These are phyloP conservation scores for Achlya flavicornis DNA, from an alignment of 2,888 invertebrate genomes.

Conservation along the genomic window DNA sequence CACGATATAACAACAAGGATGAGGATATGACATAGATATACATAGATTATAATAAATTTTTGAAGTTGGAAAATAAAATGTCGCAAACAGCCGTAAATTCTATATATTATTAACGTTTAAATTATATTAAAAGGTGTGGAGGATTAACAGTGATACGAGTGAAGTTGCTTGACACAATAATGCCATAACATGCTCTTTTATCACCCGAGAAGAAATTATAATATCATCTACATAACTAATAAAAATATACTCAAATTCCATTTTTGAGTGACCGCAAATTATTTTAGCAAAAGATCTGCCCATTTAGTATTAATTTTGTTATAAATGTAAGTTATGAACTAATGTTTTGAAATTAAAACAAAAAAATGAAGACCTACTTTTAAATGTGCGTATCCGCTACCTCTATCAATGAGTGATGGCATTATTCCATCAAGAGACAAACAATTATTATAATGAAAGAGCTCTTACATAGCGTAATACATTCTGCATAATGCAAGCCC, in stretches of 20 bases:
- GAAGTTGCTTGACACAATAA: conserved; percentile 60
- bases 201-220: conserved; percentile 19
- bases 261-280: neutral
- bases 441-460: conserved; percentile 49
- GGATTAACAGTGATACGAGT: conserved; percentile 66
- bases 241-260: conserved; percentile 8
- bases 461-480: conserved; percentile 46
- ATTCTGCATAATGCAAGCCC: conserved; percentile 56
- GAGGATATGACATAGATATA: conserved; percentile 74
- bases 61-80: conserved; percentile 37
- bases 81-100: conserved; percentile 63
- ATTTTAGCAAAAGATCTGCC: neutral
- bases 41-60: conserved; percentile 56
- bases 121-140: conserved; percentile 51
- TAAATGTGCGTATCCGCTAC: conserved; percentile 51
- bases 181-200: conserved; percentile 47
- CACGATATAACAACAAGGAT: conserved; percentile 75
- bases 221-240: conserved; percentile 31
- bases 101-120: conserved; percentile 60
- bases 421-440: conserved; percentile 66
- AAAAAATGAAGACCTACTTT: conserved; percentile 31
- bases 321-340: conserved; percentile 13
- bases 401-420: conserved; percentile 52
- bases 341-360: conserved; percentile 22
- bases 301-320: neutral